A percentile compares a stretch with the other conserved stretches of the same genome.
Conservation (phyloP, 2,888 invertebrate species). For the Metalampra italica region DNA sequence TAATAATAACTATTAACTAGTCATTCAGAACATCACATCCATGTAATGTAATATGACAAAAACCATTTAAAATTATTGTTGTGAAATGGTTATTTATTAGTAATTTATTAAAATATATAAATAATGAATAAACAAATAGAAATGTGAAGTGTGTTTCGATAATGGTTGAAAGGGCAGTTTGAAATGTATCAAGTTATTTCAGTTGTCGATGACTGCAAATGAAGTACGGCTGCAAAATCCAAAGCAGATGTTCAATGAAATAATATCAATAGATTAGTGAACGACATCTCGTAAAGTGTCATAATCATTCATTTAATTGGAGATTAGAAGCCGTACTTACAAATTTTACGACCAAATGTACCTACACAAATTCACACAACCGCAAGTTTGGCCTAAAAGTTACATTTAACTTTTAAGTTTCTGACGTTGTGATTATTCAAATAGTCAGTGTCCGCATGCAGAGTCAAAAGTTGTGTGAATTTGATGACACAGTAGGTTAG, state of each 20-base stretch:
- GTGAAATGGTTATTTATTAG: constrained; percentile 35
- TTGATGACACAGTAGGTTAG: not conserved
- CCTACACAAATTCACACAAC: not conserved
- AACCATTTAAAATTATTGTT: constrained; percentile 30
- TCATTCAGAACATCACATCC: constrained; percentile 21
- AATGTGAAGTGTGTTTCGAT: constrained; percentile 31
- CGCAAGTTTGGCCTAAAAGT: not conserved
- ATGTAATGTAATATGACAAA: constrained; percentile 29
- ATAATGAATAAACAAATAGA: constrained; percentile 20
- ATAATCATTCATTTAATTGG: not conserved
- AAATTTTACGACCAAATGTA: not conserved
- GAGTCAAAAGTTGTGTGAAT: not conserved
- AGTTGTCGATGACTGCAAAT: constrained; percentile 14
- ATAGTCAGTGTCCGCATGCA: not conserved
- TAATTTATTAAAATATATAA: constrained; percentile 18
- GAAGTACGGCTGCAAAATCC: not conserved
- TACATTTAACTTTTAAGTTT: not conserved
- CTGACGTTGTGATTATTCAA: not conserved
- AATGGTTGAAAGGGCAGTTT: constrained; percentile 37
- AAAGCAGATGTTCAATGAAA: constrained; percentile 20
- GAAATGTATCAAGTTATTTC: constrained; percentile 27
- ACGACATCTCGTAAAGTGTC: not conserved
- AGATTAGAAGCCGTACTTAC: not conserved
- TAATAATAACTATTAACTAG: constrained; percentile 13
- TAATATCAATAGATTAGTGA: not conserved